These are phyloP conservation scores for Phaonia tiefii DNA, from an alignment of 2,888 invertebrate species.

Conservation along the genomic window DNA sequence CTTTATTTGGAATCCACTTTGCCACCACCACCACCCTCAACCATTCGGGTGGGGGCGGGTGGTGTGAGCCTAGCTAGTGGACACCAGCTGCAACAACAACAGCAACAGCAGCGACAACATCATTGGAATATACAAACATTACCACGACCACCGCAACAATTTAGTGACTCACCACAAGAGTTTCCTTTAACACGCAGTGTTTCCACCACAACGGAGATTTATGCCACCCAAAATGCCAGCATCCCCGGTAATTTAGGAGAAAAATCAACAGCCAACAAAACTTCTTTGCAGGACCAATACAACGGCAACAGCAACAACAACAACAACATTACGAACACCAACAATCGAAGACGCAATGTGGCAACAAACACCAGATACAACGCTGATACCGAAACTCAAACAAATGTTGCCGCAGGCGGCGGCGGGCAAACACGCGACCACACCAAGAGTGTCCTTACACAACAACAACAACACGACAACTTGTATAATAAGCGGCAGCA, in stretches of 20 bases:
- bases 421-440: constrained; percentile 52
- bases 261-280: constrained; percentile 60
- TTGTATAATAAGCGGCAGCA: constrained; percentile 46
- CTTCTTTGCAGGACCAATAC: constrained; percentile 38
- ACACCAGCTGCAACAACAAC: background rate
- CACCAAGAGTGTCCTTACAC: constrained; percentile 33
- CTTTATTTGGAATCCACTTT: constrained; percentile 77
- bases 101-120: background rate
- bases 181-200: constrained; percentile 79
- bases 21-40: constrained; percentile 68
- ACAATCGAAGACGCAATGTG: constrained; percentile 72
- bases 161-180: constrained; percentile 75
- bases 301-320: constrained; percentile 10
- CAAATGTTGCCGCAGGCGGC: constrained; percentile 47
- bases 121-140: constrained; percentile 66
- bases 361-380: constrained; percentile 73
- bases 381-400: constrained; percentile 53
- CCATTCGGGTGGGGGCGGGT: constrained; percentile 57
- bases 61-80: background rate
- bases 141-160: constrained; percentile 68
- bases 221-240: constrained; percentile 67
- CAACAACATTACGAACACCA: constrained; percentile 67
- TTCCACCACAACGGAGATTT: constrained; percentile 80
- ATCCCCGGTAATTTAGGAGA: constrained; percentile 37
- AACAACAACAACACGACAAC: constrained; percentile 46